These are phyloP conservation scores for Plestiodon gilberti DNA, from an alignment of 2,113 vertebrate species.

Conservation along the genomic window DNA sequence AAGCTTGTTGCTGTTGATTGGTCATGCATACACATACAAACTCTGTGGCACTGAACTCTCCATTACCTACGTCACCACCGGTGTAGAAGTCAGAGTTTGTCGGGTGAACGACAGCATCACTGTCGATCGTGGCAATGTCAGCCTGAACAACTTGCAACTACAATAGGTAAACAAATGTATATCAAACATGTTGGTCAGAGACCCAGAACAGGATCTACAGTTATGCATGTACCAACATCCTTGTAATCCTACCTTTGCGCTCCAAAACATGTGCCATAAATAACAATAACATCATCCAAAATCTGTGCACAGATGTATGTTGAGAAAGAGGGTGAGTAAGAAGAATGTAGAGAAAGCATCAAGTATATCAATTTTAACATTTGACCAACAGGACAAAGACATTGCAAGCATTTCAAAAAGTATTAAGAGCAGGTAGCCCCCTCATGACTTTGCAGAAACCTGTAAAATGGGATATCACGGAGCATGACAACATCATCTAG, in stretches of 20 bases:
- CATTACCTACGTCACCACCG: slow-evolving; percentile 99
- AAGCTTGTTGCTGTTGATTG: slow-evolving; percentile 80
- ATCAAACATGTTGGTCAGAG: slow-evolving; percentile 87
- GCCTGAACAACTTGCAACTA: slow-evolving; percentile 99
- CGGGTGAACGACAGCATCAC: slow-evolving; percentile 99
- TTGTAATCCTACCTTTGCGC: slow-evolving; percentile 79
- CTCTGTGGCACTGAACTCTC: slow-evolving; percentile 84
- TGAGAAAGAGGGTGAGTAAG: slow-evolving; percentile 69
- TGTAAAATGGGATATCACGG: slow-evolving; percentile 75
- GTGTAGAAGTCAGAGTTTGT: slow-evolving; percentile 98
- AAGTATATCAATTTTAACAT: slow-evolving; percentile 78
- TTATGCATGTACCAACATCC: slow-evolving; percentile 81
- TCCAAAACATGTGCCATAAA: slow-evolving; percentile 76
- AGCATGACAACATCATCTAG: slow-evolving; percentile 70
- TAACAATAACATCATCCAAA: slow-evolving; percentile 70
- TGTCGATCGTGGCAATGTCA: slow-evolving; percentile 98
- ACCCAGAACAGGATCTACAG: slow-evolving; percentile 83
- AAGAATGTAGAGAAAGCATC: slow-evolving; percentile 73
- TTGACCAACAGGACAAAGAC: slow-evolving; percentile 78
- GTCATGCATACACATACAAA: slow-evolving; percentile 83
- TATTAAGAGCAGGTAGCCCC: slow-evolving; percentile 75
- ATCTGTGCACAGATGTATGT: slow-evolving; percentile 77
- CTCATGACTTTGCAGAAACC: slow-evolving; percentile 76
- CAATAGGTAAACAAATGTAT: slow-evolving; percentile 93
- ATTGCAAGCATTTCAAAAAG: slow-evolving; percentile 77